Evolutionary conservation across 2,888 invertebrate genomes (phyloP).

Genomic region (Hydrotaea diabolus): DNA sequence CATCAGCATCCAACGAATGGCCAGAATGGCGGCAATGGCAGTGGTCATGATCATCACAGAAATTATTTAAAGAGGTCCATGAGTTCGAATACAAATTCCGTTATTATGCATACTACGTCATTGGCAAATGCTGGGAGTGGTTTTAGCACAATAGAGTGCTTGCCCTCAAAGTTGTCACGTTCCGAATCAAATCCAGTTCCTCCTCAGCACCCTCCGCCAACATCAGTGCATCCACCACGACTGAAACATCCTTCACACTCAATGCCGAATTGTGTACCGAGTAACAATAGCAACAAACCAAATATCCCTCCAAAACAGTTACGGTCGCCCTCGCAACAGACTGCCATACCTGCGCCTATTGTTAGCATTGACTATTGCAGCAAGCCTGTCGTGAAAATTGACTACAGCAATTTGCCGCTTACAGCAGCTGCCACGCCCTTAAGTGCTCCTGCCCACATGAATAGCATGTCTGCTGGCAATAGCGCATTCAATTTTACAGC

Average conservation of each 20-base stretch:
- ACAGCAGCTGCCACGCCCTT: conserved; percentile 62
- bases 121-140: conserved; percentile 49
- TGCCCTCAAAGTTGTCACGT: conserved; percentile 73
- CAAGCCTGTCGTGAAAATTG: conserved; percentile 80
- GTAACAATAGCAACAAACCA: conserved; percentile 48
- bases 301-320: conserved; percentile 54
- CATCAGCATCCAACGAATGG: conserved; percentile 52
- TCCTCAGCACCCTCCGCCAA: conserved; percentile 63
- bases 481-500: conserved; percentile 71
- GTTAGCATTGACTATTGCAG: conserved; percentile 78
- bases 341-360: conserved; percentile 79
- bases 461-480: conserved; percentile 54
- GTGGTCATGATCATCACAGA: conserved; percentile 47
- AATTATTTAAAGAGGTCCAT: conserved; percentile 58
- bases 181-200: conserved; percentile 74
- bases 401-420: conserved; percentile 78
- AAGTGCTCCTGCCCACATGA: conserved; percentile 63
- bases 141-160: conserved; percentile 39
- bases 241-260: conserved; percentile 74
- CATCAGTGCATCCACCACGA: conserved; percentile 62
- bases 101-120: conserved; percentile 69
- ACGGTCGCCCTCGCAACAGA: conserved; percentile 67
- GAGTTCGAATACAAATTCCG: conserved; percentile 65
- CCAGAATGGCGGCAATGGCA: conserved; percentile 47
- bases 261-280: conserved; percentile 64